Base-by-base conservation (phyloP, 2,888 invertebrate genomes). In the Byasa hedistus region DNA sequence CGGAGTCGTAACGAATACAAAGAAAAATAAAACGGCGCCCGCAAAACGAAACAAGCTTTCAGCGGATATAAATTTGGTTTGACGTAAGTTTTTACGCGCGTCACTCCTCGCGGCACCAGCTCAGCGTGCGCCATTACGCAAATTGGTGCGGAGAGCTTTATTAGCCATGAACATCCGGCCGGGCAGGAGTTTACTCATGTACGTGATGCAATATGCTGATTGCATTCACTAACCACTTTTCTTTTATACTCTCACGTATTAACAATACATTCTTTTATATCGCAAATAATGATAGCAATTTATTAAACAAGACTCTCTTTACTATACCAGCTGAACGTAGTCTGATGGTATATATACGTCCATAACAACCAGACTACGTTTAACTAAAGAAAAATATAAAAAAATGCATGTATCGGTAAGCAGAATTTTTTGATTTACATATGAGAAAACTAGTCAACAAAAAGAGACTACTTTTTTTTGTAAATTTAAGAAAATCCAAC, bases 121-220 rank as follows among this genome's bases (percentile, higher is more conserved):
- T 61, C 56, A 51, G 24, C 21, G 57, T 23, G 48, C 32, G 51
- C 51, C 44, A 48, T 58, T 62, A 57, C 52, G 44, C 62, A 54
- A 66, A 66, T 62, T 66, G 66, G 61, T 27, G 27, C 61, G 24
- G 61, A 58, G 52, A 61, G 61, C 54, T 66, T 62, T 66, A 66
- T 57, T 54, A 54, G 27, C 44, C 61, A 58, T 64, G 64, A 64
- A 64, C n/a, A 39, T 24, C 32, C n/a, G 2, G 22, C 27, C 17
- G 52, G 22, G 22, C 23, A 39, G 52, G 39, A 65, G 12, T 57
- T 66, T 66, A 58, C 39, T 58, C 57, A 61, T 44, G 48, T 3
- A 36, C 24, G 7, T 56, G 19, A 24, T 12, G 12, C 22, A 56
- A 39, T 61, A 57, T 24, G n/a, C 17, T 27, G 39, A 36, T 61